Evolutionary conservation across 2,888 invertebrate species (phyloP).

Genomic region (Agonopterix alstromeriana): DNA sequence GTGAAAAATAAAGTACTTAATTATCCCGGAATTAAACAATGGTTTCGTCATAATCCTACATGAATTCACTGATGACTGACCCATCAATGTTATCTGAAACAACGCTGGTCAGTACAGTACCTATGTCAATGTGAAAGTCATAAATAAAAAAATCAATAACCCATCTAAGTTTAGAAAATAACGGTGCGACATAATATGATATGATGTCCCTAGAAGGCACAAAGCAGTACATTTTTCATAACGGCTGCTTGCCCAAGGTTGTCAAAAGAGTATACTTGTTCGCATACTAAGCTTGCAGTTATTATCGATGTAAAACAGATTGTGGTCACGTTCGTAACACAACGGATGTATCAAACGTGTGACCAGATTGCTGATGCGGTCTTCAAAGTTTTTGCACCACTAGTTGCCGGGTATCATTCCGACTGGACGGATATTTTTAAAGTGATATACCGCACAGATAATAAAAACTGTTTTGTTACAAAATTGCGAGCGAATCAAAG

Average conservation of each 20-base stretch:
- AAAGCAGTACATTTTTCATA: slow-evolving; percentile 48
- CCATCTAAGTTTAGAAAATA: slow-evolving; percentile 21
- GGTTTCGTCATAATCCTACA: too few relatives aligned
- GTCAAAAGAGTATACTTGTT: slow-evolving; percentile 30
- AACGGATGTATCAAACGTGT: slow-evolving; percentile 63
- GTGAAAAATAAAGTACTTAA: too few relatives aligned
- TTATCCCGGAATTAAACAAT: too few relatives aligned
- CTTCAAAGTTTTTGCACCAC: slow-evolving; percentile 32
- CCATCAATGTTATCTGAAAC: neutral
- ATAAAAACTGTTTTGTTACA: neutral
- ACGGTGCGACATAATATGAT: slow-evolving; percentile 30
- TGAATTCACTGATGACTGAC: too few relatives aligned
- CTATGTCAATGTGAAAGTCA: neutral
- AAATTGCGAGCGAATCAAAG: too few relatives aligned
- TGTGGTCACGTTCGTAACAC: slow-evolving; percentile 46
- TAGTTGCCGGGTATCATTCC: slow-evolving; percentile 50
- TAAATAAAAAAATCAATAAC: slow-evolving; percentile 9
- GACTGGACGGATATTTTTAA: slow-evolving; percentile 44
- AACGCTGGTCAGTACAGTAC: neutral
- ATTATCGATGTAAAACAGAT: slow-evolving; percentile 1
- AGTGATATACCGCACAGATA: slow-evolving; percentile 6
- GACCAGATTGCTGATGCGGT: slow-evolving; percentile 54
- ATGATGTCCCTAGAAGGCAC: slow-evolving; percentile 27
- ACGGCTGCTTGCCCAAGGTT: slow-evolving; percentile 57
- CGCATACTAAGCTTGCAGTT: slow-evolving; percentile 41